Conservation (phyloP, 2,888 invertebrate genomes). For the Synanthedon andrenaeformis region DNA sequence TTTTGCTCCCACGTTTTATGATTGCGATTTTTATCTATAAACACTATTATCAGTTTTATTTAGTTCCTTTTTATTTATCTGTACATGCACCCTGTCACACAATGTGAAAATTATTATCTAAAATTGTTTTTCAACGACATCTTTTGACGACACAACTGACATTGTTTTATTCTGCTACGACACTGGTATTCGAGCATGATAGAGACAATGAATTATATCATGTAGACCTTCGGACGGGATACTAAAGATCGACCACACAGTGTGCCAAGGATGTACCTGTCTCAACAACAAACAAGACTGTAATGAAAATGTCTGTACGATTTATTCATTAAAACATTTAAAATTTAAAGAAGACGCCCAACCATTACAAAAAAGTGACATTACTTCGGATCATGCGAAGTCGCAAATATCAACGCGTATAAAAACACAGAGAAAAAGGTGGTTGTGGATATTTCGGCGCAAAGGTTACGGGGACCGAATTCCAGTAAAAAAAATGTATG, state of each 20-base stretch:
- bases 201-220: slow-evolving; percentile 4
- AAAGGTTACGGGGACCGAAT: slow-evolving; percentile 20
- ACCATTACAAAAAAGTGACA: slow-evolving; percentile 33
- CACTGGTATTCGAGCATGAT: slow-evolving; percentile 16
- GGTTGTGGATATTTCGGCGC: slow-evolving; percentile 34
- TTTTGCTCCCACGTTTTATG: neutral
- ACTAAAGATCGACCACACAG: slow-evolving; percentile 51
- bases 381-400: slow-evolving; percentile 61
- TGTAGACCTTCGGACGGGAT: slow-evolving; percentile 32
- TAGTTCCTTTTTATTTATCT: slow-evolving; percentile 25
- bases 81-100: slow-evolving; percentile 70
- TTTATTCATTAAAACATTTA: slow-evolving; percentile 34
- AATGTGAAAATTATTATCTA: slow-evolving; percentile 32
- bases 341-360: slow-evolving; percentile 35
- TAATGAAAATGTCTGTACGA: slow-evolving; percentile 28
- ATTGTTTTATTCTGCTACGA: slow-evolving; percentile 9
- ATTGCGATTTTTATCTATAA: slow-evolving; percentile 1
- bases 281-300: slow-evolving; percentile 24
- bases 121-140: slow-evolving; percentile 1
- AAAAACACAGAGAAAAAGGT: slow-evolving; percentile 49
- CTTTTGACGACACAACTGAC: slow-evolving; percentile 12
- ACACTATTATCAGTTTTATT: slow-evolving; percentile 12
- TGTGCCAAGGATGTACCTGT: slow-evolving; percentile 65
- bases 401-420: slow-evolving; percentile 47
- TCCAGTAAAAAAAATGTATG: neutral